Conservation (phyloP, 1,140 invertebrate species). For the Orchestia grillus region DNA sequence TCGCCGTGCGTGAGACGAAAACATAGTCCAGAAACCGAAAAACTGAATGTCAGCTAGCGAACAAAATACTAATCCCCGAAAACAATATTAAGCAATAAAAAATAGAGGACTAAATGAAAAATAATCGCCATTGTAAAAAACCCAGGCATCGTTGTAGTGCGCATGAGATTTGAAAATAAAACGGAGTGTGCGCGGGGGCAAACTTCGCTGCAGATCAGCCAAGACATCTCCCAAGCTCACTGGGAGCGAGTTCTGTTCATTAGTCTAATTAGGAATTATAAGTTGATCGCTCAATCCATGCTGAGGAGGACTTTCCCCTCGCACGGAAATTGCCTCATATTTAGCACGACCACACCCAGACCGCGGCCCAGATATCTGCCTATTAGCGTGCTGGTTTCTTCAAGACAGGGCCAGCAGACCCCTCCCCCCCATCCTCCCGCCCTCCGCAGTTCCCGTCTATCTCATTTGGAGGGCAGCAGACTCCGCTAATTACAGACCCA, state of each 20-base stretch:
- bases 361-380: background rate
- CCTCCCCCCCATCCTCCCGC: no score
- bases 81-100: background rate
- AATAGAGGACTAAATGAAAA: background rate
- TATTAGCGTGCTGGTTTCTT: constrained; percentile 22
- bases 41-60: background rate
- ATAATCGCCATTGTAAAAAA: background rate
- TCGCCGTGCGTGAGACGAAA: background rate
- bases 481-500: background rate
- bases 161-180: no score
- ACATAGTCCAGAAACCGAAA: background rate
- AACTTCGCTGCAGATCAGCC: background rate
- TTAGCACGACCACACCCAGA: constrained; percentile 32
- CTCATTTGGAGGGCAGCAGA: background rate
- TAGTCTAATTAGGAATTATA: background rate
- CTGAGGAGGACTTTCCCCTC: background rate
- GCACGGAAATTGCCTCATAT: background rate
- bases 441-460: background rate
- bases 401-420: background rate
- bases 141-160: background rate
- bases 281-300: background rate
- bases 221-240: background rate
- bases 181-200: no score
- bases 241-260: background rate
- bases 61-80: background rate